Evolutionary conservation across 2,797 vertebrate species (phyloP), one percentile per base, ranked within the genome.

Genomic region (Craterocephalus amniculus): DNA sequence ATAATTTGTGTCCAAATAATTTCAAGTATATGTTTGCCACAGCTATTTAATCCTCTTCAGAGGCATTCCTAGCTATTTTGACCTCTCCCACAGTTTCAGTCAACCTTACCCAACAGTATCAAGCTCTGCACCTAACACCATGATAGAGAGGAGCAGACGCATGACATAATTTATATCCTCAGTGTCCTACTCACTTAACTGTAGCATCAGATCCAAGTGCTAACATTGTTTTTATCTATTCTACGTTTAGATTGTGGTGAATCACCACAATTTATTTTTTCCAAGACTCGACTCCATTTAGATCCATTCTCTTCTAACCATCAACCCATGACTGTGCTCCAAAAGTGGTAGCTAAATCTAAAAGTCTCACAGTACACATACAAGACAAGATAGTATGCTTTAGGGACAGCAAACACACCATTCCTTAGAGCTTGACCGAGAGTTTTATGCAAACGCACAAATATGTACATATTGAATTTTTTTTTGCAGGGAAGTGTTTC

Each of bases 211-310:
- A 58, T 43, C 43, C 52, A 59, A 32, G 36, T 75, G 58, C 58
- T 54, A 72, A 32, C 38, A 32, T 52, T 48, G 45, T 84, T 79
- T 84, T 69, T 80, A 74, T 67, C 54, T 61, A 48, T 51, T 27
- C 70, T 72, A 68, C 87, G 75, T 63, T 58, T 67, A 71, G 81
- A 86, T 89, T 90, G 81, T 36, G 31, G 29, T 64, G 76, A 72
- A 83, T 84, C 68, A 52, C 63, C 58, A 58, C 29, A 31, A 31
- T 26, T 52, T 52, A 4, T 14, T 38, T 38, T 38, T 38, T 18
- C 38, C 38, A 43, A 43, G 38, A 43, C 38, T 43, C 6, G 2
- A 16, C 14, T 43, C 29, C 63, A 59, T 76, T 79, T 76, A 79
- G 74, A 74, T 65, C 22, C 7, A 1, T 60, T 34, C n/a, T 58